Percentiles rank a stretch among this genome's conserved stretches.
phyloP scores from a whole-genome alignment of 2,113 vertebrate genomes.

The Seriola quinqueradiata region DNA sequence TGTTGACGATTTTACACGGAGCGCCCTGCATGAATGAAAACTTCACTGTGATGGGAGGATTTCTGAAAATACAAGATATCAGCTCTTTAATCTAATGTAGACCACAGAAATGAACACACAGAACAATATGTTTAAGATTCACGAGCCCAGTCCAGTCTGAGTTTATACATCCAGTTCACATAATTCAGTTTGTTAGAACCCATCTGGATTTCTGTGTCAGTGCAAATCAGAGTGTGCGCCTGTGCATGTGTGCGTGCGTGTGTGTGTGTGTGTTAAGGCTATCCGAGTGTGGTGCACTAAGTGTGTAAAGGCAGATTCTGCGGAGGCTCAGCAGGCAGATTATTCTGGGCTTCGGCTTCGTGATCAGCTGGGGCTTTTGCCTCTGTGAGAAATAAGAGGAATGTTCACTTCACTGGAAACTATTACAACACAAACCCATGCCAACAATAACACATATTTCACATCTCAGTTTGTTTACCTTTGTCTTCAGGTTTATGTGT shows the following conservation, averaged over 20 bases:
- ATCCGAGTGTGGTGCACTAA: conserved; percentile 27
- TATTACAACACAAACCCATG: background rate
- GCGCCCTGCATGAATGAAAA: conserved; percentile 17
- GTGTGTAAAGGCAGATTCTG: conserved; percentile 84
- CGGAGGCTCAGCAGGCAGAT: conserved; percentile 83
- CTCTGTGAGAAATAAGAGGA: conserved; percentile 57
- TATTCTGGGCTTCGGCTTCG: conserved; percentile 65
- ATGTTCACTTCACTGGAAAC: background rate
- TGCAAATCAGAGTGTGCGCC: conserved; percentile 36
- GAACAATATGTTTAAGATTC: conserved; percentile 35
- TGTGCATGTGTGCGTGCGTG: conserved; percentile 34
- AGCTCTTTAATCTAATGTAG: conserved; percentile 62
- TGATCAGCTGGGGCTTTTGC: conserved; percentile 70
- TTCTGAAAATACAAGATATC: conserved; percentile 23
- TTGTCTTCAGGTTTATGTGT: conserved; percentile 67
- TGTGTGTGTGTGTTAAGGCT: conserved; percentile 39
- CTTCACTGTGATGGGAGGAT: conserved; percentile 49
- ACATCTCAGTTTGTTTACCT: conserved; percentile 22
- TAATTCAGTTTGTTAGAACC: conserved; percentile 9
- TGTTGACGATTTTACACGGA: conserved; percentile 22
- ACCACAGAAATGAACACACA: conserved; percentile 72
- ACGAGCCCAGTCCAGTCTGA: conserved; percentile 10
- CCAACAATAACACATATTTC: background rate
- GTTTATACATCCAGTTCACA: conserved; percentile 30
- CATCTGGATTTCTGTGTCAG: conserved; percentile 55